Evolutionary conservation across 2,888 invertebrate genomes (phyloP).

Genomic region (Scotopteryx bipunctaria): DNA sequence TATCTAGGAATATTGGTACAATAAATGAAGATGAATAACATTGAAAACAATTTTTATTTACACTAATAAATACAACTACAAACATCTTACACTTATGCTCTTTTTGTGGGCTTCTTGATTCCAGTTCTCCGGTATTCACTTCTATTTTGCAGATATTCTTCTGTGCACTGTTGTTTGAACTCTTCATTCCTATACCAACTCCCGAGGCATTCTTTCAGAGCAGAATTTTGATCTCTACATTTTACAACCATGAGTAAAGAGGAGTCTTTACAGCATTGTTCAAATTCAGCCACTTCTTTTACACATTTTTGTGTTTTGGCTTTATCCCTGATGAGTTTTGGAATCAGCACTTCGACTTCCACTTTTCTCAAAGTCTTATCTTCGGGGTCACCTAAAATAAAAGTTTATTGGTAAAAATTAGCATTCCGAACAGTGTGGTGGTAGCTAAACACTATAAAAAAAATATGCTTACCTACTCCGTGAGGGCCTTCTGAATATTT

Average conservation of each 20-base stretch:
- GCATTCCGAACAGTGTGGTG: background rate
- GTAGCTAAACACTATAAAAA: background rate
- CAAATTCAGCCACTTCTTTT: constrained; percentile 87
- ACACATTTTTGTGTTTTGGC: constrained; percentile 91
- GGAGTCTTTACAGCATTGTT: constrained; percentile 88
- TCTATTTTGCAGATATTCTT: constrained; percentile 92
- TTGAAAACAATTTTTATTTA: constrained; percentile 48
- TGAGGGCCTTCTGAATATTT: constrained; percentile 80
- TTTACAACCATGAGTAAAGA: constrained; percentile 88
- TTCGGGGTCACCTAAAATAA: constrained; percentile 90
- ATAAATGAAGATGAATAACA: constrained; percentile 71
- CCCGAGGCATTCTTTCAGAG: constrained; percentile 87
- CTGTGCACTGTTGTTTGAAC: constrained; percentile 88
- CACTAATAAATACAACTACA: constrained; percentile 42
- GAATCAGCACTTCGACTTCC: constrained; percentile 94
- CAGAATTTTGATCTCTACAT: constrained; percentile 88
- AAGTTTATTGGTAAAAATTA: background rate
- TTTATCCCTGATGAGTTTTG: constrained; percentile 93
- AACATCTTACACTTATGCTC: constrained; percentile 55
- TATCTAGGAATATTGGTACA: constrained; percentile 81
- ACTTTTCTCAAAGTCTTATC: constrained; percentile 93
- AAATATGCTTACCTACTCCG: constrained; percentile 73
- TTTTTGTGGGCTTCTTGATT: constrained; percentile 82
- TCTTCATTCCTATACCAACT: constrained; percentile 90
- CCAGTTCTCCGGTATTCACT: constrained; percentile 93